Evolutionary conservation across 2,113 vertebrate genomes (phyloP).

Genomic region (Cromileptes altivelis): DNA sequence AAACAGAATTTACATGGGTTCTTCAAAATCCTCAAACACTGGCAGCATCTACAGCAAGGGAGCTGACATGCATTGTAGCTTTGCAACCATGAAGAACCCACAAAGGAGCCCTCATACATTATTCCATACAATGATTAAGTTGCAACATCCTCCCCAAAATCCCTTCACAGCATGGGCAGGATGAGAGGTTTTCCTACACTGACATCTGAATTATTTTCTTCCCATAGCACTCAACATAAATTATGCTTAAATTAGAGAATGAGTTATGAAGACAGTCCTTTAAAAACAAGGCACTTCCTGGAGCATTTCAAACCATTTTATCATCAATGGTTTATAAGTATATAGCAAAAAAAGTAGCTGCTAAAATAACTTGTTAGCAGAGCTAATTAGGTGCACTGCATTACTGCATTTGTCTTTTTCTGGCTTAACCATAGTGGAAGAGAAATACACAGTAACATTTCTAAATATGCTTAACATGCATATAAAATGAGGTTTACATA

Average conservation of each 20-base stretch:
- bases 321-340: not conserved
- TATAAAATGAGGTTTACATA: no score
- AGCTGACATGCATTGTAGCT: constrained; percentile 18
- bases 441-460: no score
- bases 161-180: constrained; percentile 44
- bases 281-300: not conserved
- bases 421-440: no score
- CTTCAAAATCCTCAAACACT: constrained; percentile 6
- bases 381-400: not conserved
- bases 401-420: not conserved
- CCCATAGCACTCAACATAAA: constrained; percentile 15
- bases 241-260: constrained; percentile 8
- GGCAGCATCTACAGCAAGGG: not conserved
- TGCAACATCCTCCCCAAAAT: constrained; percentile 40
- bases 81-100: not conserved
- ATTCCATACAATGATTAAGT: constrained; percentile 45
- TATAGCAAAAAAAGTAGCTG: not conserved
- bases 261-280: not conserved
- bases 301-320: not conserved
- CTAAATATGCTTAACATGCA: no score
- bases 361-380: not conserved
- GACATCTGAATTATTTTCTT: constrained; percentile 17
- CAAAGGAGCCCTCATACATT: constrained; percentile 36
- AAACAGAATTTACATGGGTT: constrained; percentile 20
- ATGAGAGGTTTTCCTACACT: constrained; percentile 25